phyloP scores from a whole-genome alignment of 2,113 vertebrate species.

The Corapipo altera region DNA sequence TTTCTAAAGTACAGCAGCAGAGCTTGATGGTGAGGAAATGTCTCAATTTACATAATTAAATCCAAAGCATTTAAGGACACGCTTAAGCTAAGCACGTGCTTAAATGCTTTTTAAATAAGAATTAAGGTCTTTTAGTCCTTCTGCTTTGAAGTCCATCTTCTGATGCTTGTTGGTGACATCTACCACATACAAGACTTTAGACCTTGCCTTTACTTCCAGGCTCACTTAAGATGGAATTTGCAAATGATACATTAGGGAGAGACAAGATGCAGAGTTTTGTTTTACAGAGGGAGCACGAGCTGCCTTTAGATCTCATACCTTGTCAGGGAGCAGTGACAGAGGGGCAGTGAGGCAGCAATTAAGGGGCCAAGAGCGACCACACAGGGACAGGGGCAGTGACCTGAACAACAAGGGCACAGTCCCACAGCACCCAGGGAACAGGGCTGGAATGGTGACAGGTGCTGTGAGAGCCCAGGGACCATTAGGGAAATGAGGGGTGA shows the following conservation, averaged over 20 bases:
- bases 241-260: neutral
- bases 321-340: neutral
- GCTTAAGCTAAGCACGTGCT: neutral
- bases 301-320: neutral
- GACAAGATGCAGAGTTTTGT: neutral
- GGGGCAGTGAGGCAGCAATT: neutral
- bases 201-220: neutral
- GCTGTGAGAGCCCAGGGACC: neutral
- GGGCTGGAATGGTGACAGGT: neutral
- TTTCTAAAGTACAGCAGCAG: neutral
- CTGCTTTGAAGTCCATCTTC: neutral
- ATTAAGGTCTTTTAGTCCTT: neutral
- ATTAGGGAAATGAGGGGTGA: neutral
- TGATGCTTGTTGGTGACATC: neutral
- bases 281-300: neutral
- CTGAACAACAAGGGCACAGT: neutral
- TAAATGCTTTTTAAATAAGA: neutral
- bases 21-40: neutral
- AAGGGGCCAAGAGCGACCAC: rapidly evolving
- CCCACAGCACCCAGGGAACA: neutral
- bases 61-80: neutral
- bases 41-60: neutral
- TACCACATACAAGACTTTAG: neutral
- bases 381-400: neutral
- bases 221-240: neutral